Percentiles rank a stretch among this genome's conserved stretches.
Evolutionary conservation across 2,888 invertebrate genomes (phyloP).

Genomic region (Idaea biselata): DNA sequence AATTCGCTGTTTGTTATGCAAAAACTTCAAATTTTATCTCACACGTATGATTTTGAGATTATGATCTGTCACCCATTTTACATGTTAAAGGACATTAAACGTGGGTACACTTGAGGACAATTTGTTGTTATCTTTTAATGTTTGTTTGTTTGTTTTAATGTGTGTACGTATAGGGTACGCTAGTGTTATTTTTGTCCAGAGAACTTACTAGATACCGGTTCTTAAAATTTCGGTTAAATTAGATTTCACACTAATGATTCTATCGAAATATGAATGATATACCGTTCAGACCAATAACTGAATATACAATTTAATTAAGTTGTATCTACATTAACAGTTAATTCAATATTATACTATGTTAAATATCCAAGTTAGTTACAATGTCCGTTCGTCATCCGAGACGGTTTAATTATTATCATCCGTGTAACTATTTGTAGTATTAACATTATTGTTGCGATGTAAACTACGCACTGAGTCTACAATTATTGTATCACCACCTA

Average conservation of each 20-base stretch:
- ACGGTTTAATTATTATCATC: slow-evolving; percentile 4
- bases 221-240: too few species aligned
- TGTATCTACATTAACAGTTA: not conserved
- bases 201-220: too few species aligned
- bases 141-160: too few species aligned
- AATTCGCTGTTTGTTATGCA: slow-evolving; percentile 13
- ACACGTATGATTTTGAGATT: slow-evolving; percentile 27
- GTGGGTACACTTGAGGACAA: slow-evolving; percentile 18
- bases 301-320: not conserved
- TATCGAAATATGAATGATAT: not conserved
- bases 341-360: not conserved
- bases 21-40: slow-evolving; percentile 23
- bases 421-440: slow-evolving; percentile 12
- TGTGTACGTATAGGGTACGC: too few species aligned
- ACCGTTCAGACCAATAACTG: not conserved
- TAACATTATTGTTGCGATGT: slow-evolving; percentile 11
- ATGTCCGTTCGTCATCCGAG: not conserved
- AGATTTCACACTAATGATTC: too few species aligned
- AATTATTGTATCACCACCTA: slow-evolving; percentile 20
- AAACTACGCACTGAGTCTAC: slow-evolving; percentile 16
- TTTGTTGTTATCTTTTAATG: slow-evolving; percentile 5
- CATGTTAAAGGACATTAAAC: slow-evolving; percentile 28
- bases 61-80: slow-evolving; percentile 29
- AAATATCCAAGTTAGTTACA: not conserved
- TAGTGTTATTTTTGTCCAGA: too few species aligned